These are phyloP conservation scores for Oscheius sp. DNA, from an alignment of 2,888 invertebrate species.

Conservation along the genomic window DNA sequence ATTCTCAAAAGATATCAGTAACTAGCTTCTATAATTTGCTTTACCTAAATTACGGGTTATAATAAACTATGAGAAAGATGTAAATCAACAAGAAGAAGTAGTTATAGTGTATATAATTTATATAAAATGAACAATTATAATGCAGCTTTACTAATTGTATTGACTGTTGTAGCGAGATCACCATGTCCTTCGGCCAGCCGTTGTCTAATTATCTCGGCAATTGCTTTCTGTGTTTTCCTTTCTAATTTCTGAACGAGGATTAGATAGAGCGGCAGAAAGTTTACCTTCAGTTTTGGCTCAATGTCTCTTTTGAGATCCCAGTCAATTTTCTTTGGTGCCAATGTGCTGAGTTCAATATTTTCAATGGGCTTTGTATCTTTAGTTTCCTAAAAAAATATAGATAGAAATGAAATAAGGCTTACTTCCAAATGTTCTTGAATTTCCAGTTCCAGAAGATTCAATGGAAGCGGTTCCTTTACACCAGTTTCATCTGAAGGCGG, in stretches of 20 bases:
- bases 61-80: neutral
- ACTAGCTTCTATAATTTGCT: neutral
- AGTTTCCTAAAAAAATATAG: constrained; percentile 40
- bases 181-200: constrained; percentile 53
- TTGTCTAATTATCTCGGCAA: constrained; percentile 86
- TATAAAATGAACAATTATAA: neutral
- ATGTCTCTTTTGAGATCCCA: constrained; percentile 61
- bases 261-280: neutral
- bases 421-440: constrained; percentile 53
- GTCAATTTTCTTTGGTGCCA: constrained; percentile 59
- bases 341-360: constrained; percentile 50
- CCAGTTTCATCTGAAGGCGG: constrained; percentile 44
- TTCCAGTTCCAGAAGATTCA: constrained; percentile 51
- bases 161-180: constrained; percentile 54
- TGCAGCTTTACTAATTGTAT: constrained; percentile 43
- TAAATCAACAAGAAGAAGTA: neutral
- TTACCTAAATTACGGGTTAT: constrained; percentile 23
- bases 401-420: neutral
- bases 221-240: constrained; percentile 90
- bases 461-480: constrained; percentile 13
- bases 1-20: constrained; percentile 23
- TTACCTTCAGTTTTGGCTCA: constrained; percentile 43
- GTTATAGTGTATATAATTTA: neutral
- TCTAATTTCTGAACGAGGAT: constrained; percentile 85
- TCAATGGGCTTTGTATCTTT: constrained; percentile 52